Percentiles rank a stretch among this genome's conserved stretches.
These are phyloP conservation scores for Periophthalmus modestus DNA, from an alignment of 2,113 vertebrate genomes.

Conservation along the genomic window DNA sequence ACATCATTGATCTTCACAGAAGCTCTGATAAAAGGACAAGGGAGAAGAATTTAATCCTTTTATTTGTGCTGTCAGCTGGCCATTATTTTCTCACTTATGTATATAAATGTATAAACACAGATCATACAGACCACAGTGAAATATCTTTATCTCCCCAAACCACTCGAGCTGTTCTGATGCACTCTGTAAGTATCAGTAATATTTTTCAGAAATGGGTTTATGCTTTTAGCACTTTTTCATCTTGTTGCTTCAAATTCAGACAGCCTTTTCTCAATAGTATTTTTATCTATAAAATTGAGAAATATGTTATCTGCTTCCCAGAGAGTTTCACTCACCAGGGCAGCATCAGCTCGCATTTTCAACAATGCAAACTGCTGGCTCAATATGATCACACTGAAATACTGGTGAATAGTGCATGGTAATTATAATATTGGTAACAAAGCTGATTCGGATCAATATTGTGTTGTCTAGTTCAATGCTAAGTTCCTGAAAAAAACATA, in stretches of 20 bases:
- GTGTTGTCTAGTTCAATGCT: too few species aligned
- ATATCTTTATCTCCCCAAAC: background rate
- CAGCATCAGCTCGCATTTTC: background rate
- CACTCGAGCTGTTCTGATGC: background rate
- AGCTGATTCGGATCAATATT: too few species aligned
- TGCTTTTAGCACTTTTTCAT: background rate
- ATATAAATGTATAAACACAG: background rate
- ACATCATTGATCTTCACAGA: background rate
- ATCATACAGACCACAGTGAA: background rate
- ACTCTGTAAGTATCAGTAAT: too few species aligned
- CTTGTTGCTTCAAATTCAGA: background rate
- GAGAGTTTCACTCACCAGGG: background rate
- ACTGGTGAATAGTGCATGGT: background rate
- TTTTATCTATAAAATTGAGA: background rate
- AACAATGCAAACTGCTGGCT: background rate
- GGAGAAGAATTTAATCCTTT: background rate
- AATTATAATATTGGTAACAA: background rate
- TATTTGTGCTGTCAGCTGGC: background rate
- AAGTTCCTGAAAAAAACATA: too few species aligned
- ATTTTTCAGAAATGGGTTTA: background rate
- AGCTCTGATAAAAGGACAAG: background rate
- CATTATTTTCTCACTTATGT: background rate
- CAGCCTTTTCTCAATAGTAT: background rate
- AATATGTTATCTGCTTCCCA: background rate
- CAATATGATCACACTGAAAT: background rate